phyloP scores from a whole-genome alignment of 2,797 vertebrate genomes.

The Ctenochaetus hawaiiensis region DNA sequence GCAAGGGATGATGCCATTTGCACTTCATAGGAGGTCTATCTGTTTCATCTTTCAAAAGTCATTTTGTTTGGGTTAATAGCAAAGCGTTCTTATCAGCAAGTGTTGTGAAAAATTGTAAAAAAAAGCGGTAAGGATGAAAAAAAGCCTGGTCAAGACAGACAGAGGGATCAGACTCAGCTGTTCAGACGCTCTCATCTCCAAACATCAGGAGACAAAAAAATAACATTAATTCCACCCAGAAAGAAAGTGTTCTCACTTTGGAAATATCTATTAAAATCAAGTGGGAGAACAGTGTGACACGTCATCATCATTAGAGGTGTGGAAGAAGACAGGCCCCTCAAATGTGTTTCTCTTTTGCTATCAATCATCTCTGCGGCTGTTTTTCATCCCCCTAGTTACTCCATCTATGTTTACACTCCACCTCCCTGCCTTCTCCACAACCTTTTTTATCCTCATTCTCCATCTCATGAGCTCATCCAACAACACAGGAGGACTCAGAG shows the following conservation, averaged over 20 bases:
- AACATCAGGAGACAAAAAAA: not conserved
- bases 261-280: conserved; percentile 26
- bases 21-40: conserved; percentile 45
- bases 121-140: conserved; percentile 21
- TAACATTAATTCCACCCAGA: not conserved
- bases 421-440: conserved; percentile 11
- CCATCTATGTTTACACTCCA: conserved; percentile 5
- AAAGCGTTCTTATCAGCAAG: conserved; percentile 37
- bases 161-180: conserved; percentile 46
- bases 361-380: conserved; percentile 36
- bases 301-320: conserved; percentile 28
- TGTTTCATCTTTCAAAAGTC: conserved; percentile 48
- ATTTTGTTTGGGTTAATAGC: conserved; percentile 49
- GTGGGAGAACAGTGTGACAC: conserved; percentile 6
- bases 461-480: conserved; percentile 14
- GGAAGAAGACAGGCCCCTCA: conserved; percentile 10
- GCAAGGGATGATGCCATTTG: conserved; percentile 48
- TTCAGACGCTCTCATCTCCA: conserved; percentile 43
- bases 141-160: conserved; percentile 37
- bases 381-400: conserved; percentile 14
- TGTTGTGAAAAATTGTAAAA: not conserved
- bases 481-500: conserved; percentile 18
- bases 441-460: conserved; percentile 17
- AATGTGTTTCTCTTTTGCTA: conserved; percentile 15
- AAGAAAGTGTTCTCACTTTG: conserved; percentile 22